Percentiles rank a stretch among this genome's conserved stretches.
These are phyloP conservation scores for Sebastes elongatus DNA, from an alignment of 2,797 vertebrate genomes.

Conservation along the genomic window DNA sequence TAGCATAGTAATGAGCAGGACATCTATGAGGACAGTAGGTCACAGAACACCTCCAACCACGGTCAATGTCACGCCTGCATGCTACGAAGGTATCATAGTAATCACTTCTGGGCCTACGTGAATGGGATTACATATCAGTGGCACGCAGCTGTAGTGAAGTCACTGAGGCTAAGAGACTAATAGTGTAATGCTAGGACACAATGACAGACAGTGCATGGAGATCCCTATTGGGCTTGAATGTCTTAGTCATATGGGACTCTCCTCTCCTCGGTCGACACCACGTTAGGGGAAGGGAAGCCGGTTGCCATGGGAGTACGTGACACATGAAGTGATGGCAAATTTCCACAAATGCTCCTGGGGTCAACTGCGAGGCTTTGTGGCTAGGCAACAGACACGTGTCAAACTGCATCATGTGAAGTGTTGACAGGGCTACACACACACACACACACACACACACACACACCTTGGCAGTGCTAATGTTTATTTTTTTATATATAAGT, in stretches of 20 bases:
- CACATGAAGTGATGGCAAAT: slow-evolving; percentile 64
- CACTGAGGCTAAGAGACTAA: slow-evolving; percentile 35
- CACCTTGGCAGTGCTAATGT: slow-evolving; percentile 2
- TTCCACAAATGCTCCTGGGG: slow-evolving; percentile 46
- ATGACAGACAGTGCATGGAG: slow-evolving; percentile 30
- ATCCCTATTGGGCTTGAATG: slow-evolving; percentile 37
- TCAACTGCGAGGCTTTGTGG: slow-evolving; percentile 57
- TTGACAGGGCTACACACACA: slow-evolving; percentile 1
- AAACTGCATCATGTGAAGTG: slow-evolving; percentile 46
- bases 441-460: neutral
- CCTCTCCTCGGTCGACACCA: slow-evolving; percentile 14
- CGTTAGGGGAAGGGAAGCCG: neutral
- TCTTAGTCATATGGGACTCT: slow-evolving; percentile 50
- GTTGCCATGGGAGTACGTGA: slow-evolving; percentile 58
- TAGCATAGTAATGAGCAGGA: slow-evolving; percentile 69
- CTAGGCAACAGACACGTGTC: slow-evolving; percentile 62
- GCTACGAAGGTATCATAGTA: slow-evolving; percentile 43
- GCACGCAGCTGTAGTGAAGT: slow-evolving; percentile 32
- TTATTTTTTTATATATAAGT: neutral
- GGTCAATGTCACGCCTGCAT: slow-evolving; percentile 48
- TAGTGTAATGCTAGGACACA: slow-evolving; percentile 34
- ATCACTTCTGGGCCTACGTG: slow-evolving; percentile 32
- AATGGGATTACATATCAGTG: slow-evolving; percentile 46
- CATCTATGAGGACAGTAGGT: slow-evolving; percentile 66
- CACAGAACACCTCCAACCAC: slow-evolving; percentile 54